Percentiles rank a stretch among this genome's conserved stretches.
Conservation (phyloP, 92 coral and sea anemone species). For the Epizoanthus ramosus region DNA sequence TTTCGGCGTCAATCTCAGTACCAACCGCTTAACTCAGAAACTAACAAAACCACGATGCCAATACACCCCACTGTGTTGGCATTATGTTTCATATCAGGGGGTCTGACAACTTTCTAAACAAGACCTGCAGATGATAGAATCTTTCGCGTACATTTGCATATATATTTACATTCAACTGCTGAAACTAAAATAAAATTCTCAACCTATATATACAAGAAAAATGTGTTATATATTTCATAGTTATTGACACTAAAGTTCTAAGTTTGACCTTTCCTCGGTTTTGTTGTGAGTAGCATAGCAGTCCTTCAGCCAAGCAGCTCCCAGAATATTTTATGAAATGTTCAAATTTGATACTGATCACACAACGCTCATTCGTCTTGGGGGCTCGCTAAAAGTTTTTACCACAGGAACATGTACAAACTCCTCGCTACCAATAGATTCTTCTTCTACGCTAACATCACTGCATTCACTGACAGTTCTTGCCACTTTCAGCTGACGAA, state of each 20-base stretch:
- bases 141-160: neutral
- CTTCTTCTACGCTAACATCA: slow-evolving; percentile 40
- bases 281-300: neutral
- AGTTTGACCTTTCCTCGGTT: neutral
- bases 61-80: neutral
- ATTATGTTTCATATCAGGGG: slow-evolving; percentile 2
- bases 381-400: slow-evolving; percentile 31
- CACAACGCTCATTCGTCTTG: slow-evolving; percentile 35
- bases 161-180: neutral
- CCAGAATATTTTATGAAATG: neutral
- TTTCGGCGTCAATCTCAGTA: neutral
- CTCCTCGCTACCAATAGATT: neutral
- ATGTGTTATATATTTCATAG: neutral
- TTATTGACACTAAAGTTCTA: neutral
- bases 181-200: slow-evolving; percentile 2
- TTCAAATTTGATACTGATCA: neutral
- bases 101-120: slow-evolving; percentile 32
- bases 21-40: neutral
- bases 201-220: neutral
- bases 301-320: neutral
- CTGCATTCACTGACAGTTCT: slow-evolving; percentile 47
- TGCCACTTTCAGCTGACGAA: slow-evolving; percentile 77
- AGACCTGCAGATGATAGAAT: slow-evolving; percentile 25
- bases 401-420: slow-evolving; percentile 18
- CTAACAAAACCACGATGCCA: neutral